Conservation (phyloP, 1,140 invertebrate species). For the Parasteatoda tepidariorum region DNA sequence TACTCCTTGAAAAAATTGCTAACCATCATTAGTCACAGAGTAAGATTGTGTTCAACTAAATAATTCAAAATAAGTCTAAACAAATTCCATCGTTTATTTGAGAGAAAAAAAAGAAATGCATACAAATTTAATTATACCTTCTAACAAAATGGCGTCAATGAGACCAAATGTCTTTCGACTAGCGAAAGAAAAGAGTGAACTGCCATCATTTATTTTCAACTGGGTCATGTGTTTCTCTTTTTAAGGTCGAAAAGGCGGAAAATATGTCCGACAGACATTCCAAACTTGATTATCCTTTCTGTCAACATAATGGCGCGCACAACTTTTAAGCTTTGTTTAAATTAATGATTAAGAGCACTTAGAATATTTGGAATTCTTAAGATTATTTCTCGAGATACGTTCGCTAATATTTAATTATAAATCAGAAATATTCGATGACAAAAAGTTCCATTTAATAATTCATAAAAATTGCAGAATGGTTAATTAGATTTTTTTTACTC, state of each 20-base stretch:
- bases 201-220: neutral
- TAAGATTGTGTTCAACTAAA: no score
- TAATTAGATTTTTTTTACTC: no score
- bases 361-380: neutral
- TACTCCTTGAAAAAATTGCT: no score
- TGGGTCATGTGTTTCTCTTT: neutral
- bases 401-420: no score
- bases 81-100: no score
- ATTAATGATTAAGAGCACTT: neutral
- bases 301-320: neutral
- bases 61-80: no score
- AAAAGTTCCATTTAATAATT: no score
- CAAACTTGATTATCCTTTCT: neutral
- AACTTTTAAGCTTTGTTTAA: neutral
- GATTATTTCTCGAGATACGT: neutral
- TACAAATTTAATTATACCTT: neutral
- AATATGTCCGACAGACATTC: neutral
- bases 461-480: no score
- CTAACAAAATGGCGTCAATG: neutral
- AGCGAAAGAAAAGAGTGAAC: neutral
- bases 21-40: no score
- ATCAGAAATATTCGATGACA: no score
- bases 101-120: no score
- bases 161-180: neutral
- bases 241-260: neutral